Base-by-base conservation (phyloP, 2,888 invertebrate genomes). In the Maniola hyperantus region DNA sequence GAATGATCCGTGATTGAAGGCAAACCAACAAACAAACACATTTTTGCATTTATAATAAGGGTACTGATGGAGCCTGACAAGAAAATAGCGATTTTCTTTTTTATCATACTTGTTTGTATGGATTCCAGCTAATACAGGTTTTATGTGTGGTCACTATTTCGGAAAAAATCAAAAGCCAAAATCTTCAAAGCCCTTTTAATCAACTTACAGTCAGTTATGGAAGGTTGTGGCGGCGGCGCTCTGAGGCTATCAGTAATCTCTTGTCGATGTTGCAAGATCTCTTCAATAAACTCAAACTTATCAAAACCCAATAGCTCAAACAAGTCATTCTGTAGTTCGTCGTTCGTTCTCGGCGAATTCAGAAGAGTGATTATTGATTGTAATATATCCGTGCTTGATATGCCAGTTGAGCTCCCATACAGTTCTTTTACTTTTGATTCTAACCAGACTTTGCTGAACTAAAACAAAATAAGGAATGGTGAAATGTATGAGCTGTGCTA, bases 241-340 rank as follows among this genome's bases (percentile, higher is more conserved):
- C 72, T 78, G n/a, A 92, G 80, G 70, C 88, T 90, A n/a, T 85
- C 80, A 2, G 86, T 82, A 10, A 95, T 94, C 72, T 91, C 93
- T 57, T 86, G 83, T 11, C 97, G 92, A 74, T 96, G 94, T 62
- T 94, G 90, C 36, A 97, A 83, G 68, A 97, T 83, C 48, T 93
- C 89, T 68, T 94, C 93, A 36, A 96, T 95, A 67, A 97, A 92
- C 78, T 97, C 97, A 83, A 97, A 95, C 76, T 95, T 91, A 74
- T 98, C 97, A 83, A 96, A 97, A 0, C 99, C 99, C 33, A 98
- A 92, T 5, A 98, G 88, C 77, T 99, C 99, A 83, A 98, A 96
- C 20, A 99, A 88, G 84, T 97, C 97, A 79, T 96, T 96, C 82
- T 97, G 96, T 69, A 97, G 87, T 76, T 96, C 96, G 70, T 95